Evolutionary conservation across 2,113 vertebrate genomes (phyloP).

Genomic region (Arizona elegans): DNA sequence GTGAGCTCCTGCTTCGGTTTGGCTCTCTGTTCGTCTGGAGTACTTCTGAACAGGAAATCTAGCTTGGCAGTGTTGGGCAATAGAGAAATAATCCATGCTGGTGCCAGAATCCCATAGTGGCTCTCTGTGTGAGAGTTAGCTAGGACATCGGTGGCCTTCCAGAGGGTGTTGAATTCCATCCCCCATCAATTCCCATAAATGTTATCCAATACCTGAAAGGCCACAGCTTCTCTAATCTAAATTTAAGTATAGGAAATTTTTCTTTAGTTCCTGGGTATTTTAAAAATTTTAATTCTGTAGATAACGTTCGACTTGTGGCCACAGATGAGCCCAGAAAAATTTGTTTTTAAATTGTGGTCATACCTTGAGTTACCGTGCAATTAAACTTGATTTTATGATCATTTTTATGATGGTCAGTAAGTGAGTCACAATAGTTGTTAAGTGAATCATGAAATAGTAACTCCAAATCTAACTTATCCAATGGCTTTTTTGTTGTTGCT

Average conservation of each 20-base stretch:
- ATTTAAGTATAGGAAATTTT: not conserved
- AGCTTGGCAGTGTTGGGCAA: not conserved
- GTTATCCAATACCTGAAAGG: not conserved
- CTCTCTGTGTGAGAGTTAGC: not conserved
- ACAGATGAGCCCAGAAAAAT: not conserved
- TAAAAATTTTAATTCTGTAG: not conserved
- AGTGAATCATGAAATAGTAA: not conserved
- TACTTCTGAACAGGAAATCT: not conserved
- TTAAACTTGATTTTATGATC: not conserved
- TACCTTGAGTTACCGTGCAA: not conserved
- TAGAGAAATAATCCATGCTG: not conserved
- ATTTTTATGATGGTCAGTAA: not conserved
- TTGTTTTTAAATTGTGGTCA: not conserved
- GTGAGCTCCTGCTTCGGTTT: slow-evolving; percentile 72
- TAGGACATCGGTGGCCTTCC: not conserved
- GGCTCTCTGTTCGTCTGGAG: slow-evolving; percentile 13
- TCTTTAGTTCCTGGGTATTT: not conserved
- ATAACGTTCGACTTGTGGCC: not conserved
- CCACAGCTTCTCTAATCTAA: not conserved
- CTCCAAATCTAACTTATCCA: not conserved
- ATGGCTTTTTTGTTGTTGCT: not conserved
- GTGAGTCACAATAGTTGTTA: not conserved
- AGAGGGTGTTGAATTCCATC: not conserved
- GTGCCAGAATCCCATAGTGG: not conserved
- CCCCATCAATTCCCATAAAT: not conserved